phyloP scores from a whole-genome alignment of 2,797 vertebrate genomes.

The Salarias fasciatus region DNA sequence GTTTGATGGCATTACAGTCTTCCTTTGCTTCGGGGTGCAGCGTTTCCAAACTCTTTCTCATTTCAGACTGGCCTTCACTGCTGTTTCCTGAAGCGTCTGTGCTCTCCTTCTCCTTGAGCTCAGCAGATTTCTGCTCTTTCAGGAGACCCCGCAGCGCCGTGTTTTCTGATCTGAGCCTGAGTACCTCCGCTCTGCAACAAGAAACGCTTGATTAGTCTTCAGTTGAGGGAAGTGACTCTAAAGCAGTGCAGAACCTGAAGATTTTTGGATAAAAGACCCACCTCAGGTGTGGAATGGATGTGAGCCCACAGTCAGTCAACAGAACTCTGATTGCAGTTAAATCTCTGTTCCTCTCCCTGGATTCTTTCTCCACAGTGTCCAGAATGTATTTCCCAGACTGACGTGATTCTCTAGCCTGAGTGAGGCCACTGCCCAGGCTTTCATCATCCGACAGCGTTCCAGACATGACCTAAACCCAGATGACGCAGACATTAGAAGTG shows the following conservation, averaged over 20 bases:
- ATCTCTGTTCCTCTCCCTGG: constrained; percentile 54
- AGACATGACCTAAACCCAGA: constrained; percentile 39
- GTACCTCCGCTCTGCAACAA: constrained; percentile 73
- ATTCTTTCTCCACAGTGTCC: constrained; percentile 32
- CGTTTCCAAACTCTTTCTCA: constrained; percentile 77
- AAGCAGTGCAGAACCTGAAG: background rate
- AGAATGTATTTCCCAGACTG: constrained; percentile 31
- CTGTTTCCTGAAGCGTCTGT: constrained; percentile 77
- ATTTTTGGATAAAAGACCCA: constrained; percentile 62
- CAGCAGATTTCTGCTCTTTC: constrained; percentile 78
- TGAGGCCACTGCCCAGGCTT: constrained; percentile 30
- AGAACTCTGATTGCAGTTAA: constrained; percentile 70
- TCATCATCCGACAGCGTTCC: constrained; percentile 37
- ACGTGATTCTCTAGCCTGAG: constrained; percentile 56
- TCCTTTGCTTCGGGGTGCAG: constrained; percentile 76
- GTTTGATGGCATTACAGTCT: constrained; percentile 45
- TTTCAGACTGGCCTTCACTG: constrained; percentile 79
- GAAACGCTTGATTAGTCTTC: constrained; percentile 1
- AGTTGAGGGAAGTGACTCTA: background rate
- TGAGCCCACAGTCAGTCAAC: constrained; percentile 77
- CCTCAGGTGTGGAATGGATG: constrained; percentile 82
- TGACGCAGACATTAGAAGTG: background rate
- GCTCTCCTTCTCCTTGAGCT: constrained; percentile 80
- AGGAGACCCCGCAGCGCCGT: constrained; percentile 67
- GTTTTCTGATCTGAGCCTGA: constrained; percentile 73